Evolutionary conservation across 92 coral and sea anemone genomes (phyloP).

Genomic region (Paramuricea clavata): DNA sequence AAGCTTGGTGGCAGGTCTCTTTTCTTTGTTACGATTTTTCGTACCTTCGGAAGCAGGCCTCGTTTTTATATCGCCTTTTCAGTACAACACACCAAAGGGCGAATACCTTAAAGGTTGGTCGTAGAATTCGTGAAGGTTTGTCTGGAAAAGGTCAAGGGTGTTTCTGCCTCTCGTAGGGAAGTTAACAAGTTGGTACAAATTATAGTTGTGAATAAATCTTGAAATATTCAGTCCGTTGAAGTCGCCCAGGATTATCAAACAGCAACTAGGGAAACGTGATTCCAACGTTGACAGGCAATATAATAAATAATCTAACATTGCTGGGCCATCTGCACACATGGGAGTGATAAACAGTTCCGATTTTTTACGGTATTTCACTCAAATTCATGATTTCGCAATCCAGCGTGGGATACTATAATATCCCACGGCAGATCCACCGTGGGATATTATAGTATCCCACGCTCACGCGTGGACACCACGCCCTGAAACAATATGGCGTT

Average conservation of each 20-base stretch:
- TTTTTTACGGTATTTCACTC: no score
- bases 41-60: conserved; percentile 32
- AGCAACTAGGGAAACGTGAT: no score
- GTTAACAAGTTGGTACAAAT: conserved; percentile 48
- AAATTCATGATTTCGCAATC: no score
- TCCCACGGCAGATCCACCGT: no score
- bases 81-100: conserved; percentile 50
- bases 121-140: conserved; percentile 13
- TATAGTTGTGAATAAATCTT: conserved; percentile 6
- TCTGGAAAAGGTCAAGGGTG: conserved; percentile 40
- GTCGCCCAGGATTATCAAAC: no score
- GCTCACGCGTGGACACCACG: no score
- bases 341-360: not conserved
- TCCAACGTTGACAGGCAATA: no score
- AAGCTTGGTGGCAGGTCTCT: conserved; percentile 55
- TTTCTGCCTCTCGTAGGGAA: conserved; percentile 48
- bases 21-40: not conserved
- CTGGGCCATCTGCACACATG: not conserved
- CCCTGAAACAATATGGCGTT: no score
- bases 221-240: no score
- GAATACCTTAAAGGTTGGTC: conserved; percentile 6
- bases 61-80: conserved; percentile 48
- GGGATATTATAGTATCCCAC: no score
- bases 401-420: no score
- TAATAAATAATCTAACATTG: no score